A percentile compares a stretch with the other conserved stretches of the same genome.
Evolutionary conservation across 2,888 invertebrate species (phyloP).

Genomic region (Drosophila neoperkinsi): DNA sequence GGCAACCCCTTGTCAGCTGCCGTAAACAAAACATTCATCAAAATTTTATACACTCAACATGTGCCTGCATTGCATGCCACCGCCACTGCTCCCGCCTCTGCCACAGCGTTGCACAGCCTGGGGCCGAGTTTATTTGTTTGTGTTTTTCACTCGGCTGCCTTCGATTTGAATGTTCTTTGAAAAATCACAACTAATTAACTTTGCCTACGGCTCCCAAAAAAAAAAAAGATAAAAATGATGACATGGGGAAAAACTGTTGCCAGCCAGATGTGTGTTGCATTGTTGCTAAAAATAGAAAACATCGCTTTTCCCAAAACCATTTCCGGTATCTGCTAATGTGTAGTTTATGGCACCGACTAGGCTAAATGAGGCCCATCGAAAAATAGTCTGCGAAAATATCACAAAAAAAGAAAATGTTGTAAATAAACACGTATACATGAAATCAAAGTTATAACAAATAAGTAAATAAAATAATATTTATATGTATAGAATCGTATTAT

Average conservation of each 20-base stretch:
- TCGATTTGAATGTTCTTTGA: constrained; percentile 75
- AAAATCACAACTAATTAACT: constrained; percentile 86
- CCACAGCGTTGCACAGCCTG: constrained; percentile 15
- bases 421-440: neutral
- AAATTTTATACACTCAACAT: constrained; percentile 79
- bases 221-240: constrained; percentile 26
- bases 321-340: constrained; percentile 56
- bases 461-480: neutral
- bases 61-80: constrained; percentile 45
- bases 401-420: neutral
- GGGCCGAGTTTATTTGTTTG: constrained; percentile 45
- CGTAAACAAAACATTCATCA: constrained; percentile 79
- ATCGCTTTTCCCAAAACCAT: constrained; percentile 27
- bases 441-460: neutral
- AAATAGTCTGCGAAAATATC: neutral
- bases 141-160: constrained; percentile 38
- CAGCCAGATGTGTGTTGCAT: constrained; percentile 68
- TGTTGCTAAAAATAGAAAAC: constrained; percentile 54
- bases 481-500: neutral
- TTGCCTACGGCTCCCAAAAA: constrained; percentile 46
- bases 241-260: constrained; percentile 27
- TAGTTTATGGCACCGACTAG: constrained; percentile 45
- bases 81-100: neutral
- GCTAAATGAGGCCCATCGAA: constrained; percentile 57
- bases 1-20: constrained; percentile 58